These are phyloP conservation scores for Junonia oenone DNA, from an alignment of 2,888 invertebrate species.

Conservation along the genomic window DNA sequence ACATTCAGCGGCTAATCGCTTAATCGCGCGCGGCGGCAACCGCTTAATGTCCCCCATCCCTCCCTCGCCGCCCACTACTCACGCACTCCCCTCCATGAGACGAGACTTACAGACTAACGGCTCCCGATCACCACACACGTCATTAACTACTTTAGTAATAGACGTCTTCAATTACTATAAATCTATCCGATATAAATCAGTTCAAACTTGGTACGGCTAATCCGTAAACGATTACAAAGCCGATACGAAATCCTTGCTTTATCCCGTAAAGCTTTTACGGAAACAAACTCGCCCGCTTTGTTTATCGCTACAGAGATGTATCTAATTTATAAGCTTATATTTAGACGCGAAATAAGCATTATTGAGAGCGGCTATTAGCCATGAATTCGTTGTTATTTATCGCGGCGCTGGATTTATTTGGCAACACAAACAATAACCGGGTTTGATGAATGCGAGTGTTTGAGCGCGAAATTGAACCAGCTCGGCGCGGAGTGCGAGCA, in stretches of 20 bases:
- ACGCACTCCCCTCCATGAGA: not conserved
- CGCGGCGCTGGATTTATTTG: conserved; percentile 8
- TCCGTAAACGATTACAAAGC: not conserved
- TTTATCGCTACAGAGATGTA: not conserved
- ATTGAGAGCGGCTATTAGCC: conserved; percentile 13
- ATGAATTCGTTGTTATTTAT: conserved; percentile 17
- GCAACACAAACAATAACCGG: conserved; percentile 12
- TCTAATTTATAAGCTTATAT: conserved; percentile 11
- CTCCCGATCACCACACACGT: no score
- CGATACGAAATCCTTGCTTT: not conserved
- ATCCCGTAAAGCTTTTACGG: not conserved
- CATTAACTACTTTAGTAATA: not conserved
- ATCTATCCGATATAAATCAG: not conserved
- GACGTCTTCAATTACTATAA: not conserved
- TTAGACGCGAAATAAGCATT: conserved; percentile 2
- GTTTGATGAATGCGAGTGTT: conserved; percentile 17
- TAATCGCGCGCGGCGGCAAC: conserved; percentile 11
- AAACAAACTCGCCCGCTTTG: not conserved
- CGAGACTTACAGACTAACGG: not conserved
- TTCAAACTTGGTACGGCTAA: not conserved
- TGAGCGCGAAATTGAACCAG: conserved; percentile 7
- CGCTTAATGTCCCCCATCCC: conserved; percentile 8
- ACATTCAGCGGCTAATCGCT: conserved; percentile 14
- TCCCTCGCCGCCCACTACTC: not conserved
- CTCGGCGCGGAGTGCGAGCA: not conserved